A percentile compares a stretch with the other conserved stretches of the same genome.
Evolutionary conservation across 2,888 invertebrate genomes (phyloP).

Genomic region (Emmelina monodactyla): DNA sequence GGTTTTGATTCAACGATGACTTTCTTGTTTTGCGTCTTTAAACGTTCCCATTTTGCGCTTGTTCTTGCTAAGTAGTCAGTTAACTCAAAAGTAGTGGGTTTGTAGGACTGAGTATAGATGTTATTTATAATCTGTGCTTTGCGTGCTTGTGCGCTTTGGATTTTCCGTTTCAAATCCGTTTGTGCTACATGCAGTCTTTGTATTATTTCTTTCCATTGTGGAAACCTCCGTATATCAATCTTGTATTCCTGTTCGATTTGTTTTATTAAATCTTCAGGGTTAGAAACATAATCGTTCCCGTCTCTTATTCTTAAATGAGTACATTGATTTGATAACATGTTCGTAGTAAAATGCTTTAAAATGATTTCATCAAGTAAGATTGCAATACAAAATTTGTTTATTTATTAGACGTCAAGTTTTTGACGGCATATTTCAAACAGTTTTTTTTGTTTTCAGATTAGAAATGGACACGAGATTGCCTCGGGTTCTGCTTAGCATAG

Average conservation of each 20-base stretch:
- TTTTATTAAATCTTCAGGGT: slow-evolving; percentile 25
- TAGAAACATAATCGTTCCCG: too few species aligned
- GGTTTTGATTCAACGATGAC: too few species aligned
- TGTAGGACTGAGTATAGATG: slow-evolving; percentile 28
- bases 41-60: not conserved
- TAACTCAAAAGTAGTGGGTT: slow-evolving; percentile 39
- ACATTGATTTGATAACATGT: too few species aligned
- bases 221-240: slow-evolving; percentile 32
- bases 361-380: not conserved
- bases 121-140: slow-evolving; percentile 37
- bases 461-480: slow-evolving; percentile 53
- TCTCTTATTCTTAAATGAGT: too few species aligned
- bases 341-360: too few species aligned
- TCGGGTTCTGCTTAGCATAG: slow-evolving; percentile 52
- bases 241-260: slow-evolving; percentile 30
- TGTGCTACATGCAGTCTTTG: slow-evolving; percentile 26
- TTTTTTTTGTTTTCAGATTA: slow-evolving; percentile 23
- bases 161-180: slow-evolving; percentile 28
- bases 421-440: too few species aligned
- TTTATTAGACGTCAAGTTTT: too few species aligned
- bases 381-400: too few species aligned
- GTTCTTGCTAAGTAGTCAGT: slow-evolving; percentile 35
- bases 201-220: slow-evolving; percentile 36
- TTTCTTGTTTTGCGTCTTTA: not conserved
- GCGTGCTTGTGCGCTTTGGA: slow-evolving; percentile 29